These are phyloP conservation scores for Dallia pectoralis DNA, from an alignment of 2,797 vertebrate species.

Conservation along the genomic window DNA sequence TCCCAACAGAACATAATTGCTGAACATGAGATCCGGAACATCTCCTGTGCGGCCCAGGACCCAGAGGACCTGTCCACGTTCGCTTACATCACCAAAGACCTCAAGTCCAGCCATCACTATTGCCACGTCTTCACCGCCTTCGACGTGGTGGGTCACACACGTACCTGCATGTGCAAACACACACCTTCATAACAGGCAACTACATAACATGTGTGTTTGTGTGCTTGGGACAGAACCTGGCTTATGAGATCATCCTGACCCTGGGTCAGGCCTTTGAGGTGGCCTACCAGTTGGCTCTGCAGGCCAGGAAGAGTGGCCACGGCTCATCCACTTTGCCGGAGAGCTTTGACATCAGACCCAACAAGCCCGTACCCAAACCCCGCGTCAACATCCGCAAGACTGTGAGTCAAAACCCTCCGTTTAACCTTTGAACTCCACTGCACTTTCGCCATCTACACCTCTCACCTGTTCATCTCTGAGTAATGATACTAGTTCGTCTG, in stretches of 20 bases:
- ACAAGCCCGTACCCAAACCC: conserved; percentile 97
- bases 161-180: background rate
- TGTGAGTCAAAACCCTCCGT: conserved; percentile 78
- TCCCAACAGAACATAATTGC: conserved; percentile 89
- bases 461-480: no score
- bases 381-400: conserved; percentile 98
- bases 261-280: conserved; percentile 97
- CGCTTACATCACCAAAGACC: conserved; percentile 99
- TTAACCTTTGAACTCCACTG: background rate
- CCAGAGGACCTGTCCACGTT: conserved; percentile 98
- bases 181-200: no score
- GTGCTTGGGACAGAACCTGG: conserved; percentile 80
- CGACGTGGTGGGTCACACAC: conserved; percentile 83
- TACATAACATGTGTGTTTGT: background rate
- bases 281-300: conserved; percentile 97
- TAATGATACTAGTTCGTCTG: no score
- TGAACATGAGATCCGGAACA: conserved; percentile 98
- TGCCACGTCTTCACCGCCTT: conserved; percentile 99
- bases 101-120: conserved; percentile 99
- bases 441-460: conserved; percentile 10
- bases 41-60: conserved; percentile 98
- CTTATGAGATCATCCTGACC: conserved; percentile 97
- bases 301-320: conserved; percentile 96
- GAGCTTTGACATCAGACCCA: conserved; percentile 97
- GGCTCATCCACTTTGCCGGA: conserved; percentile 94